These are phyloP conservation scores for Oplegnathus fasciatus DNA, from an alignment of 2,113 vertebrate species.

Conservation along the genomic window DNA sequence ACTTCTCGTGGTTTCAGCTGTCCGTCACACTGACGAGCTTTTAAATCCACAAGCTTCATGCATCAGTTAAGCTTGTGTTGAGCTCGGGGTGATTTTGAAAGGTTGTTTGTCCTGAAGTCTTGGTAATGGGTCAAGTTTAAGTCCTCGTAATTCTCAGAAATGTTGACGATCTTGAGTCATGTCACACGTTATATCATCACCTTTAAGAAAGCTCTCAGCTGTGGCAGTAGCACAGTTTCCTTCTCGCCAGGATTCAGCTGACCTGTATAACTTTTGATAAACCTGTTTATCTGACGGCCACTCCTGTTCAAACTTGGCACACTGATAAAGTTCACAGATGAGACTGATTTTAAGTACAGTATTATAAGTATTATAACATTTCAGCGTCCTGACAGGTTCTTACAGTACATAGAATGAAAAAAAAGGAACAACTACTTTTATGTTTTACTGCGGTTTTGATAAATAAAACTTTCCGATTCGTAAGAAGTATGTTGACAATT, in stretches of 20 bases:
- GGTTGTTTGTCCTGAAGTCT: neutral
- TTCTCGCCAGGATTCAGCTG: neutral
- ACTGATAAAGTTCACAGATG: neutral
- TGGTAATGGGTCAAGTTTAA: neutral
- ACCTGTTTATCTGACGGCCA: neutral
- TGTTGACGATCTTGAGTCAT: no score
- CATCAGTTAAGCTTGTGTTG: no score
- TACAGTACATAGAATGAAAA: no score
- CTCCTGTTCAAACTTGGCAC: neutral
- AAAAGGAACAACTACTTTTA: no score
- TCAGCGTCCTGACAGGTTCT: neutral
- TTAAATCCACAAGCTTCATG: neutral
- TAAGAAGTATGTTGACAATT: no score
- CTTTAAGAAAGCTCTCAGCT: no score
- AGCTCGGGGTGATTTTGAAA: no score
- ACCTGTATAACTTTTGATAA: neutral
- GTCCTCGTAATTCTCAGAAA: neutral
- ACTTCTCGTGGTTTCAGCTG: neutral
- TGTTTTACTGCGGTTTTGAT: no score
- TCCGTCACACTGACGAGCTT: neutral
- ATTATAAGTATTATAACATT: neutral
- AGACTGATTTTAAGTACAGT: neutral
- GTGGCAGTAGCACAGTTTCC: neutral
- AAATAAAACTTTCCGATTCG: no score
- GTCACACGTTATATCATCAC: no score